Percentiles rank a stretch among this genome's conserved stretches.
Conservation (phyloP, 2,888 invertebrate genomes). For the Acanthosoma haemorrhoidale region DNA sequence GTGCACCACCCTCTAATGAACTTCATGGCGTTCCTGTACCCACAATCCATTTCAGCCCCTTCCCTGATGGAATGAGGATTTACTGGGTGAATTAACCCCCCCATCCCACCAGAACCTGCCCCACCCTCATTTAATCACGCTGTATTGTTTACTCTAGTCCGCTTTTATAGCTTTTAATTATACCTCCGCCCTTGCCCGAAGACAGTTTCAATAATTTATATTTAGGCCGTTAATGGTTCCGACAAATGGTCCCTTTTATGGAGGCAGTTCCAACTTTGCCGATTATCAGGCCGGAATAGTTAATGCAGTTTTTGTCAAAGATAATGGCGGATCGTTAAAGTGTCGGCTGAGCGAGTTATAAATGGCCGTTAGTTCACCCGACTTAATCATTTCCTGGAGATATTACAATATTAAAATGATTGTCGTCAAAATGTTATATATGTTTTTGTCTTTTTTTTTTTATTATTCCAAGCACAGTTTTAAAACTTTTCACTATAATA, state of each 20-base stretch:
- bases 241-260: neutral
- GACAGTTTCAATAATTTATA: neutral
- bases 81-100: neutral
- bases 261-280: neutral
- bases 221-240: neutral
- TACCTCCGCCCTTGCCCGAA: neutral
- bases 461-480: no score
- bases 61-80: no score
- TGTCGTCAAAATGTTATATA: no score
- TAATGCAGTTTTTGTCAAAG: neutral
- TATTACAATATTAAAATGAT: no score
- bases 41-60: neutral
- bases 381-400: no score
- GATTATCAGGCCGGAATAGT: neutral
- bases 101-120: neutral
- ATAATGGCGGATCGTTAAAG: no score
- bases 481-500: no score
- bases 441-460: no score
- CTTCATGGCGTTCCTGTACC: no score
- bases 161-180: constrained; percentile 3
- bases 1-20: no score
- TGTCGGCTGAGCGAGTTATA: no score
- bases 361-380: no score
- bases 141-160: neutral
- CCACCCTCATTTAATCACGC: neutral